Conservation (phyloP, 1,140 invertebrate genomes). For the Drosophila pruinosa region DNA sequence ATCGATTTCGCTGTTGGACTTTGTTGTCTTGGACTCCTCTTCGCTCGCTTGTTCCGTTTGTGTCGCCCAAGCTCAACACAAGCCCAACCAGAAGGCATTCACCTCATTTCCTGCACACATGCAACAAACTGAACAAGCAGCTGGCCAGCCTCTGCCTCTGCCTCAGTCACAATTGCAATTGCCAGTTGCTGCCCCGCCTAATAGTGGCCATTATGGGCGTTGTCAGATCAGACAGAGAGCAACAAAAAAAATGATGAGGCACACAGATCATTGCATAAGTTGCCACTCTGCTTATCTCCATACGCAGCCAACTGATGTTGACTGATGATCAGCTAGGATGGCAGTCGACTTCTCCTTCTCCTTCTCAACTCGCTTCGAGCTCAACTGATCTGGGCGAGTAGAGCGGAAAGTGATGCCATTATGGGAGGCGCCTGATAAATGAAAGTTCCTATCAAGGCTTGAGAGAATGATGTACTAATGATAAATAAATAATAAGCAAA, state of each 20-base stretch:
- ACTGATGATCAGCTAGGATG: slow-evolving; percentile 41
- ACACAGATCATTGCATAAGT: slow-evolving; percentile 38
- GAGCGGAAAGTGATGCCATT: slow-evolving; percentile 11
- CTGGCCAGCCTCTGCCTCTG: slow-evolving; percentile 1
- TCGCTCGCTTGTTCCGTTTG: slow-evolving; percentile 43
- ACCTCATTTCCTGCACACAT: slow-evolving; percentile 65
- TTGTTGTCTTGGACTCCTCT: slow-evolving; percentile 6
- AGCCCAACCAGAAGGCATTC: slow-evolving; percentile 60
- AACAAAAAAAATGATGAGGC: neutral
- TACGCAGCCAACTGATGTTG: slow-evolving; percentile 36
- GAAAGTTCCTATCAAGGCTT: slow-evolving; percentile 20
- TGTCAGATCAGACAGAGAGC: neutral
- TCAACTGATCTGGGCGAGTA: slow-evolving; percentile 15
- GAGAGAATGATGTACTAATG: neutral
- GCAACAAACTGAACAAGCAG: slow-evolving; percentile 34
- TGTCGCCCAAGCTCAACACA: slow-evolving; percentile 36
- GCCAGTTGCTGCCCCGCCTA: slow-evolving; percentile 2
- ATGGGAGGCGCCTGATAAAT: slow-evolving; percentile 23
- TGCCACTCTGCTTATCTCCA: slow-evolving; percentile 34
- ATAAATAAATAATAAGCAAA: neutral
- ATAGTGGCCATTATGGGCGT: slow-evolving; percentile 14
- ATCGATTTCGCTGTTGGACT: slow-evolving; percentile 64
- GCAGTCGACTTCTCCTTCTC: slow-evolving; percentile 35
- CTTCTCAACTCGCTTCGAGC: slow-evolving; percentile 3
- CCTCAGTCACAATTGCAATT: neutral